Evolutionary conservation across 2,888 invertebrate species (phyloP).

Genomic region (Ophonus ardosiacus): DNA sequence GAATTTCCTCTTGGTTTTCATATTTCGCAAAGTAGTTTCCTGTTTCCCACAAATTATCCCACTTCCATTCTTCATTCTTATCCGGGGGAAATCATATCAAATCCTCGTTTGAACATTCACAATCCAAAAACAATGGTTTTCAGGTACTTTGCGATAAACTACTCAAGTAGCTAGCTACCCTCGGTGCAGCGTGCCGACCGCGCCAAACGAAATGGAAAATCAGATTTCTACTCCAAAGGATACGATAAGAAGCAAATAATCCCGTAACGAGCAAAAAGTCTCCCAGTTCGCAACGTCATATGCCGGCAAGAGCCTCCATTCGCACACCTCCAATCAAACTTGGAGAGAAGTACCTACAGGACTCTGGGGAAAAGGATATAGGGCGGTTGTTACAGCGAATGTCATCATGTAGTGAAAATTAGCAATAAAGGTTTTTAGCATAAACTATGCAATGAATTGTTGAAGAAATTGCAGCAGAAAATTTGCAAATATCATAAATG

Average conservation of each 20-base stretch:
- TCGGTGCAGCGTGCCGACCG: slow-evolving; percentile 13
- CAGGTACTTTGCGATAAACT: slow-evolving; percentile 29
- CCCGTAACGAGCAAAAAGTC: slow-evolving; percentile 70
- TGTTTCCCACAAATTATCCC: background rate
- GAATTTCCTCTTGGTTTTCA: background rate
- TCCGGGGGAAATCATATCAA: slow-evolving; percentile 2
- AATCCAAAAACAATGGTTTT: slow-evolving; percentile 38
- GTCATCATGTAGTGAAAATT: no score
- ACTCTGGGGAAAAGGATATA: background rate
- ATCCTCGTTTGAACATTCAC: slow-evolving; percentile 28
- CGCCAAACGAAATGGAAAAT: slow-evolving; percentile 70
- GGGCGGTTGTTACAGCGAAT: no score
- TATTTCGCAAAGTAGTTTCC: background rate
- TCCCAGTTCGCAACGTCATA: slow-evolving; percentile 50
- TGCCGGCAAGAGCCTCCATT: background rate
- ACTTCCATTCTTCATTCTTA: background rate
- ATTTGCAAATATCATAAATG: no score
- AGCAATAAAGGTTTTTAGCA: no score
- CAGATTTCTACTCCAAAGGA: slow-evolving; percentile 70
- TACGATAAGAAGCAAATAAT: slow-evolving; percentile 70
- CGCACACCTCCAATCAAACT: background rate
- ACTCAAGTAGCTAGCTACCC: background rate
- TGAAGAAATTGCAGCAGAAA: no score
- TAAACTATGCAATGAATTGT: no score
- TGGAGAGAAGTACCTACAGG: background rate